These are phyloP conservation scores for Aphodius granarius DNA, from an alignment of 2,888 invertebrate species.

Conservation along the genomic window DNA sequence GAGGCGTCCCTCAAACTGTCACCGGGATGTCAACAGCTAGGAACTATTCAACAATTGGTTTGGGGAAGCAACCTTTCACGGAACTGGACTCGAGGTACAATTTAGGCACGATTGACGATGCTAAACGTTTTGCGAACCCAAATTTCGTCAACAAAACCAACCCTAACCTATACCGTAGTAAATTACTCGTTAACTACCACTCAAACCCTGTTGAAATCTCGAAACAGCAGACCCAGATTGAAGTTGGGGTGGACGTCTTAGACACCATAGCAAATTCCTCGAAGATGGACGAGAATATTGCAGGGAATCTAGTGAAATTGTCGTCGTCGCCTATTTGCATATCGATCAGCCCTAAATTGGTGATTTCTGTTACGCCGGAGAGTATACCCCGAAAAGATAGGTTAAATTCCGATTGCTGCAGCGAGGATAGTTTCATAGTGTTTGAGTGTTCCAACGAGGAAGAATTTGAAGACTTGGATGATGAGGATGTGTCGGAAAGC, in stretches of 20 bases:
- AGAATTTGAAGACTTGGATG: conserved; percentile 1
- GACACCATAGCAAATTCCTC: neutral
- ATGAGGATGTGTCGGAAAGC: conserved; percentile 14
- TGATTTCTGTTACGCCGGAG: conserved; percentile 24
- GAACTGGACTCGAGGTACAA: neutral
- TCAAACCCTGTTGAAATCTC: neutral
- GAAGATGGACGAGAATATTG: neutral
- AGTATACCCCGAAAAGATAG: conserved; percentile 30
- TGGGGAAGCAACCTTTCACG: neutral
- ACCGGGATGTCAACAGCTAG: neutral
- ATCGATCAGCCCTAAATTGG: conserved; percentile 24
- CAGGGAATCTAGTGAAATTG: neutral
- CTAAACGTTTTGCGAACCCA: conserved; percentile 28
- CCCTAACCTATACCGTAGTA: conserved; percentile 23
- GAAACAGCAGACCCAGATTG: neutral
- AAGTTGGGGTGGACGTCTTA: neutral
- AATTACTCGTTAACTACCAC: neutral
- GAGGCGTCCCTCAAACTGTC: neutral
- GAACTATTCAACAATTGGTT: neutral
- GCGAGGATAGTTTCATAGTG: conserved; percentile 62
- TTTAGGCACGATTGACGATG: neutral
- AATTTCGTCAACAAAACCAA: conserved; percentile 33
- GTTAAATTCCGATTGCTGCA: conserved; percentile 58
- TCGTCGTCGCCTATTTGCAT: conserved; percentile 20
- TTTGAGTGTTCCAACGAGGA: conserved; percentile 52